Percentiles rank a stretch among this genome's conserved stretches.
Conservation (phyloP, 1,140 invertebrate genomes). For the Euglossa dilemma region DNA sequence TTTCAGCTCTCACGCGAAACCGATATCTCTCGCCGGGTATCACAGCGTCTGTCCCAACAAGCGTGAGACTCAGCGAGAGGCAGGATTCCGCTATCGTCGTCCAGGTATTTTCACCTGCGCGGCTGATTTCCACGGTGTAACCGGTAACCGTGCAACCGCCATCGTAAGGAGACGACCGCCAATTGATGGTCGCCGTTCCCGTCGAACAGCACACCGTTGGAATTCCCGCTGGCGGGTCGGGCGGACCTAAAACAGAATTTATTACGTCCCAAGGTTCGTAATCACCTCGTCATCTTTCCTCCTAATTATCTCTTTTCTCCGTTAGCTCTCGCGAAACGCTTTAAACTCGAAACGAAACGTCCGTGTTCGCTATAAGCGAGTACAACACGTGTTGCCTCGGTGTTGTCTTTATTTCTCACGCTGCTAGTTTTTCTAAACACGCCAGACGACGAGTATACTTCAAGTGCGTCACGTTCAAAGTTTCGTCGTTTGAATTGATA, state of each 20-base stretch:
- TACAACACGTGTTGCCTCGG: neutral
- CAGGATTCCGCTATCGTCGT: constrained; percentile 84
- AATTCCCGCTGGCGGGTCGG: constrained; percentile 88
- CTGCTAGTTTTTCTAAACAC: neutral
- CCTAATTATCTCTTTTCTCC: too few relatives aligned
- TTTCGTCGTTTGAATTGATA: constrained; percentile 7
- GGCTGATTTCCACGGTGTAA: constrained; percentile 90
- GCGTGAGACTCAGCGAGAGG: constrained; percentile 85
- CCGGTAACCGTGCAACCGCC: constrained; percentile 93
- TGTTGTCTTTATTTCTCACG: neutral
- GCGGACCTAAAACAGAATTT: constrained; percentile 83
- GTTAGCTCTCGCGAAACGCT: too few relatives aligned
- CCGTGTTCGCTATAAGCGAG: too few relatives aligned
- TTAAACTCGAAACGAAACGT: too few relatives aligned
- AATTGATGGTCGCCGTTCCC: constrained; percentile 86
- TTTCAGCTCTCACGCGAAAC: constrained; percentile 90
- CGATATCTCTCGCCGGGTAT: constrained; percentile 84
- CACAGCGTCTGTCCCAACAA: constrained; percentile 76
- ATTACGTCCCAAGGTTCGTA: neutral
- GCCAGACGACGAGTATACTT: neutral
- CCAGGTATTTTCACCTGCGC: constrained; percentile 83
- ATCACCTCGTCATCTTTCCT: neutral
- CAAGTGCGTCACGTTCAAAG: neutral
- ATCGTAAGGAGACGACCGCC: constrained; percentile 92
- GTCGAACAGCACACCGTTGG: constrained; percentile 83